Base-by-base conservation (phyloP, 2,113 vertebrate genomes). In the Ovis canadensis region DNA sequence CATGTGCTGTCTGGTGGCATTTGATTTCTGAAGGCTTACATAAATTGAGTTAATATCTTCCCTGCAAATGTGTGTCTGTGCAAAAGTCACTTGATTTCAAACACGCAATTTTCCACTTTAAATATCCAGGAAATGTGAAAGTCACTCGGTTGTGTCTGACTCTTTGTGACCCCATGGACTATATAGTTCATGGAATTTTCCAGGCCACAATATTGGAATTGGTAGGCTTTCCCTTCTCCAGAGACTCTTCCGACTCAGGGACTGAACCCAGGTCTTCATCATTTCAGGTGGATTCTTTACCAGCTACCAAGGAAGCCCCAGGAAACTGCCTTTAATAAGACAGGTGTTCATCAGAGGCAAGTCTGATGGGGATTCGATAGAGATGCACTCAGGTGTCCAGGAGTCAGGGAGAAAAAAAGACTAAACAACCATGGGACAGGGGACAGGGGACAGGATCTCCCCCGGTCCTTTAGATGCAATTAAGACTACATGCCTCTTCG, bases 121-220 rank as follows among this genome's bases (percentile, higher is more conserved):
- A 40, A 23, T 40, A 36, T 67, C 16, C 64, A 36, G 33, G 64
- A 67, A 36, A 67, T 19, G 1, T 36, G 33, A 67, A 19, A 67
- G 64, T 36, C 8, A 0, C 16, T 67, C 4, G 0, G 62, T 19
- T 17, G 5, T 67, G 64, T 5, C 33, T 0, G 1, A 36, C 64
- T 36, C 4, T 36, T 21, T 67, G 17, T 0, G 0, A 67, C 33
- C 33, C 33, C 33, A 21, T 21, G 17, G 64, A 67, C 33, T 67
- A 9, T n/a, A 17, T 33, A 64, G 14, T 16, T 3, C 1, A 33
- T 33, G 14, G 60, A 62, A 62, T 0, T 31, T 6, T 62, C 60
- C 29, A 67, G 31, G 62, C 31, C 7, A 67, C 7, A 67, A 67
- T 67, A 15, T 6, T 15, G 60, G 60, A 1, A 15, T 62, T 31